phyloP scores from a whole-genome alignment of 2,113 vertebrate genomes.

The Thinocorus orbignyianus region DNA sequence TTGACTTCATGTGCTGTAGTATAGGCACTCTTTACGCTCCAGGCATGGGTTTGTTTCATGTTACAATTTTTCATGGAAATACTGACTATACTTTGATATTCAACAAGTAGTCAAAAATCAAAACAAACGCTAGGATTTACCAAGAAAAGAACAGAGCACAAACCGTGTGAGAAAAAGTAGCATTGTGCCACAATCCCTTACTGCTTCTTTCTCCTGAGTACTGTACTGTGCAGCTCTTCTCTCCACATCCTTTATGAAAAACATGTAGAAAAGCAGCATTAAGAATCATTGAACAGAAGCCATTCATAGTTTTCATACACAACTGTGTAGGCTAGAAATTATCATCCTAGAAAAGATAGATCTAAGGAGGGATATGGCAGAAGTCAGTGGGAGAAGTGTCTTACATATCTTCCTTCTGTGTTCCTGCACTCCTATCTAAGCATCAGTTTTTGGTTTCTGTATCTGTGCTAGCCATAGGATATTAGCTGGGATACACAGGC shows the following conservation, averaged over 20 bases:
- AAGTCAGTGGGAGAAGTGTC: not conserved
- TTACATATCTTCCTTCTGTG: not conserved
- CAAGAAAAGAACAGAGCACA: not conserved
- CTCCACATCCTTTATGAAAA: not conserved
- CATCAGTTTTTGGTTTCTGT: not conserved
- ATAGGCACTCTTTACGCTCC: not conserved
- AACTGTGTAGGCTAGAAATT: not conserved
- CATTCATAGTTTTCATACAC: not conserved
- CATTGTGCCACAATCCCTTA: not conserved
- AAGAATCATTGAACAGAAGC: not conserved
- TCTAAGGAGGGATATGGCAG: not conserved
- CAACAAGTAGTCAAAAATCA: not conserved
- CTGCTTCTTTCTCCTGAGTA: not conserved
- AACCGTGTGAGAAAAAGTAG: not conserved
- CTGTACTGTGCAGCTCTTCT: not conserved
- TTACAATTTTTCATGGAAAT: not conserved
- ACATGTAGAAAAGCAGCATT: not conserved
- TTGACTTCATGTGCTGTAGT: not conserved
- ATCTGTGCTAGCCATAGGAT: rapidly evolving
- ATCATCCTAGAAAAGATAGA: not conserved
- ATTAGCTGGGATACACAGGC: not conserved
- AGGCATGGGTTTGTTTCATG: not conserved
- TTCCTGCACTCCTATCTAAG: not conserved
- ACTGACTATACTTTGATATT: not conserved
- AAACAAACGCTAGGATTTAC: not conserved